Evolutionary conservation across 1,140 invertebrate species (phyloP), one percentile per base, ranked within the genome.

Genomic region (Scaptomyza pallida): DNA sequence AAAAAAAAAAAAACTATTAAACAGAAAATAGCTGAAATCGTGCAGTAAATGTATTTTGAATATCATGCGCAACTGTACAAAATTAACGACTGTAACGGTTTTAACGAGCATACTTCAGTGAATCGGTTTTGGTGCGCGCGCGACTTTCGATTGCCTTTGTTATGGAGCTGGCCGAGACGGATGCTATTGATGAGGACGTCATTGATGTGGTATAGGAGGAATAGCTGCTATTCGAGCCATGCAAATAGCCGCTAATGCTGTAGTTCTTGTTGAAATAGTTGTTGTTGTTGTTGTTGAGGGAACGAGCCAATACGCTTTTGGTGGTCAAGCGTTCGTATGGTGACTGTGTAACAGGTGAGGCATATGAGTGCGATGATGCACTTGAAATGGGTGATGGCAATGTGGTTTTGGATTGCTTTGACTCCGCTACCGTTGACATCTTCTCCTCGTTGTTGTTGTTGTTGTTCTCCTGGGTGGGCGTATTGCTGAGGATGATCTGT

Each of bases 71-170:
- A 56, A 56, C 54, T 45, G 41, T 45, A 45, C 41, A 33, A 10
- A 37, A 21, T 5, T 60, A 67, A 41, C 19, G 48, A 30, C n/a
- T 52, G n/a, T 12, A 45, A 67, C 45, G n/a, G 41, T 30, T 69
- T 35, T 35, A 67, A 44, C 61, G 72, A 71, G 78, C 90, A 89
- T 91, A 91, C 90, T 91, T 91, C 77, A 91, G 74, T 71, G 90
- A 79, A 73, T 86, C 80, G 56, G 73, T 74, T 78, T 91, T 91
- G 72, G 75, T 69, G 65, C 89, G 89, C 51, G 68, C 68, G 75
- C 74, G 90, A 80, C 68, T 74, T 62, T 80, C 89, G 40, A 88
- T 60, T 62, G 74, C 82, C 71, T 71, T 83, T 63, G 56, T 75
- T 62, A 89, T 76, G 71, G 72, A 80, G 63, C 73, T 75, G 70